Evolutionary conservation across 2,113 vertebrate species (phyloP), one percentile per base, ranked within the genome.

Genomic region (Myotis lucifugus): DNA sequence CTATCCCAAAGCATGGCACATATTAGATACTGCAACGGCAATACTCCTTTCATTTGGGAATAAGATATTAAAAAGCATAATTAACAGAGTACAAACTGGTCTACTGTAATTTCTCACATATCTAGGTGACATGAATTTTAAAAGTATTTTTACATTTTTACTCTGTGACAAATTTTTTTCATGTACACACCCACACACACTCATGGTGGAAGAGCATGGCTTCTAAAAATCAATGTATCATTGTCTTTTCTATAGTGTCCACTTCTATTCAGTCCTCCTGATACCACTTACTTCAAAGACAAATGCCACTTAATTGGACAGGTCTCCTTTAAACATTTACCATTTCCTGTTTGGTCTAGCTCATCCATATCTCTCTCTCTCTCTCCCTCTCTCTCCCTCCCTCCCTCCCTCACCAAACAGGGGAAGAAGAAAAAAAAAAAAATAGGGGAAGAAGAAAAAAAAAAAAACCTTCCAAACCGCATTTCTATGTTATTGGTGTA

Each of bases 291-390:
- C 67, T 70, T 95, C 96, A 76, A 81, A 95, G 84, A 93, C 25
- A 96, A 93, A 93, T 73, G 87, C 76, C 79, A 72, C 61, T 85
- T 77, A 91, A 87, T 82, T 93, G 93, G 70, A 77, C 64, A 91
- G 27, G 6, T 61, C 84, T 93, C 70, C 90, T 88, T 85, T 97
- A 66, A 95, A 87, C 81, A 91, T 88, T 89, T 93, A 84, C 81
- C 74, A 86, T 83, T 73, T 93, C 83, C 50, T 89, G 52, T 93
- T 94, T 59, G 52, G 48, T 73, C 72, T 77, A 25, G 21, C 48
- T 94, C 66, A 79, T 52, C 3, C 13, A 50, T 50, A 14, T 52
- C 14, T 52, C 13, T 52, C 50, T 17, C 13, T 52, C 50, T 52
- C 13, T 52, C 50, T 4, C 56, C 11, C 56, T 61, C 81, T 64